Conservation (phyloP, 2,888 invertebrate genomes). For the Drosophila picticornis region DNA sequence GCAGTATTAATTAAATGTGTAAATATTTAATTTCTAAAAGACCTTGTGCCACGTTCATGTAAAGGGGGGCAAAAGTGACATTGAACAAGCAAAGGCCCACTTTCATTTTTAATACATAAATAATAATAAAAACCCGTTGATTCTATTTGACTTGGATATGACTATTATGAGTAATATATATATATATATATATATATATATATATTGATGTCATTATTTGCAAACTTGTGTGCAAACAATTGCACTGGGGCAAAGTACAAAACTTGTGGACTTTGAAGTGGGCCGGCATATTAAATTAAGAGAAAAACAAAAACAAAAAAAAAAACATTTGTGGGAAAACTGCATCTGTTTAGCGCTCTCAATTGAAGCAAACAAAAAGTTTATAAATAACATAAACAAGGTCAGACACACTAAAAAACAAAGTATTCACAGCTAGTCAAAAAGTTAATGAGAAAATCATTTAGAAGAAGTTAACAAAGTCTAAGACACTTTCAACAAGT, state of each 20-base stretch:
- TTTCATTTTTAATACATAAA: background rate
- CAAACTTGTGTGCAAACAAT: slow-evolving; percentile 27
- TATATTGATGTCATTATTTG: too few relatives aligned
- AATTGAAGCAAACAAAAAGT: slow-evolving; percentile 1
- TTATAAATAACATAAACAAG: slow-evolving; percentile 16
- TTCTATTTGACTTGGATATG: background rate
- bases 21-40: slow-evolving; percentile 42
- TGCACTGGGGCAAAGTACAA: slow-evolving; percentile 35
- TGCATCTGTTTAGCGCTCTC: background rate
- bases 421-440: background rate
- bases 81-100: background rate
- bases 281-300: background rate
- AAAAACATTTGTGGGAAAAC: slow-evolving; percentile 5
- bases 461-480: background rate
- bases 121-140: background rate
- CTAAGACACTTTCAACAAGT: fast-evolving
- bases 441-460: background rate
- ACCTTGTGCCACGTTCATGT: slow-evolving; percentile 7
- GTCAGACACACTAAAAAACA: slow-evolving; percentile 14
- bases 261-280: slow-evolving; percentile 16
- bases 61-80: slow-evolving; percentile 13
- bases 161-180: background rate
- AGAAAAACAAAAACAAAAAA: background rate
- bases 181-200: too few relatives aligned
- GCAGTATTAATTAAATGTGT: slow-evolving; percentile 45